Conservation (phyloP, 2,797 vertebrate species). For the Crenichthys baileyi region DNA sequence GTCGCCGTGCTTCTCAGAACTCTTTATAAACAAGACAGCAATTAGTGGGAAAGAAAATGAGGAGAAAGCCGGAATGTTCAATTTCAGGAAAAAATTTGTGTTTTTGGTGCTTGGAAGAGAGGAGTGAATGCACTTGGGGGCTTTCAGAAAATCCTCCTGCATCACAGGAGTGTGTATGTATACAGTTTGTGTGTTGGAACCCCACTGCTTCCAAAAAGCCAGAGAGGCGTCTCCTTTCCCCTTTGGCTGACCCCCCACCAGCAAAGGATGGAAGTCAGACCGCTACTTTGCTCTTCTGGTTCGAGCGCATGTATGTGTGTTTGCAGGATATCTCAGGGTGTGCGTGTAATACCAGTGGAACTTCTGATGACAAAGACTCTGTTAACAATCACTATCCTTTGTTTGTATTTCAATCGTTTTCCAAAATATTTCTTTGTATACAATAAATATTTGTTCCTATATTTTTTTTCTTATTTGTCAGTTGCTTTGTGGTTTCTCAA, state of each 20-base stretch:
- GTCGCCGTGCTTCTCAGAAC: background rate
- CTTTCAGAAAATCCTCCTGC: constrained; percentile 56
- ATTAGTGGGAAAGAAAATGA: background rate
- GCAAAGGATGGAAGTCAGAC: constrained; percentile 54
- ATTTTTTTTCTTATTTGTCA: constrained; percentile 22
- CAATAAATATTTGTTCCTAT: constrained; percentile 10
- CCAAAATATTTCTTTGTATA: constrained; percentile 15
- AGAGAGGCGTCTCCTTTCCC: constrained; percentile 61
- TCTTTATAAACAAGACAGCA: background rate
- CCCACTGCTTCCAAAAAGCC: constrained; percentile 55
- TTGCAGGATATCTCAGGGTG: constrained; percentile 5
- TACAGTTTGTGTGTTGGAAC: constrained; percentile 35
- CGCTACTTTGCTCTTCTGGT: constrained; percentile 42
- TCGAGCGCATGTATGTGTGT: constrained; percentile 15
- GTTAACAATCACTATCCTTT: constrained; percentile 28
- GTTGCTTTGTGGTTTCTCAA: constrained; percentile 54
- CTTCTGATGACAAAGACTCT: constrained; percentile 50
- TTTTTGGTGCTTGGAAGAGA: constrained; percentile 26
- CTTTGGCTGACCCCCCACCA: constrained; percentile 59
- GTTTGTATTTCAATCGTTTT: background rate
- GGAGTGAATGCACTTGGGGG: constrained; percentile 45
- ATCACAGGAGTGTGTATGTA: constrained; percentile 48
- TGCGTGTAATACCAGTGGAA: constrained; percentile 35
- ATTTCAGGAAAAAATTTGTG: background rate
- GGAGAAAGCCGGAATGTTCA: background rate